Evolutionary conservation across 1,140 invertebrate species (phyloP), one percentile per base, ranked within the genome.

Genomic region (Drosophila saltans): DNA sequence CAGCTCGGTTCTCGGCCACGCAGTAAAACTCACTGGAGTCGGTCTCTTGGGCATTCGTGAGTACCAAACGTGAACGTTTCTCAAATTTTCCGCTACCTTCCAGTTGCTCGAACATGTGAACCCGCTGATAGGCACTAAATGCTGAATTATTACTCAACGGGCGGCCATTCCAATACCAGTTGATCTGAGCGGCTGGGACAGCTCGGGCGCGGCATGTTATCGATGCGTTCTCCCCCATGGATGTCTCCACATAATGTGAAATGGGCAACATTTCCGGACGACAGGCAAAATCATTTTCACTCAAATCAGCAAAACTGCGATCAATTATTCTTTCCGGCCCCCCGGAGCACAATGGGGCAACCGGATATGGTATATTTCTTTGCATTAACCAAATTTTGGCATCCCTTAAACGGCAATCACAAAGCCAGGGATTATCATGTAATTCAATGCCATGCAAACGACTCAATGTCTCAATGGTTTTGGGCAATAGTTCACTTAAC

Each of bases 11-110:
- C 86, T 97, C 96, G 11, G 97, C 97, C 0, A 97, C 95, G 92
- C 98, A 99, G 81, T 96, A 96, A 93, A 98, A 98, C 78, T 97
- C 96, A 30, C 95, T 97, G 30, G 96, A 96, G 91, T 99, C 97
- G 5, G 96, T 95, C 89, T 97, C 96, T 88, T 97, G 96, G 10
- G 97, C 96, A 89, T 97, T 97, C 30, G 96, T 97, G 60, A 99
- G 94, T 30, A 98, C 94, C 55, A 99, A 93, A 4, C 94, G 94
- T 59, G 96, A 97, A 48, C 94, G 95, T 91, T 97, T 97, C 82
- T 95, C 95, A 52, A 94, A 93, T 16, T 94, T 94, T 10, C 71
- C 66, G 26, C 69, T 64, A 0, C 78, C 81, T 26, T 74, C 77
- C 0, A 96, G 96, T 66, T 95, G 95, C 93, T 98, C 97, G 75